Conservation (phyloP, 2,797 vertebrate species). For the Clarias fuscus region DNA sequence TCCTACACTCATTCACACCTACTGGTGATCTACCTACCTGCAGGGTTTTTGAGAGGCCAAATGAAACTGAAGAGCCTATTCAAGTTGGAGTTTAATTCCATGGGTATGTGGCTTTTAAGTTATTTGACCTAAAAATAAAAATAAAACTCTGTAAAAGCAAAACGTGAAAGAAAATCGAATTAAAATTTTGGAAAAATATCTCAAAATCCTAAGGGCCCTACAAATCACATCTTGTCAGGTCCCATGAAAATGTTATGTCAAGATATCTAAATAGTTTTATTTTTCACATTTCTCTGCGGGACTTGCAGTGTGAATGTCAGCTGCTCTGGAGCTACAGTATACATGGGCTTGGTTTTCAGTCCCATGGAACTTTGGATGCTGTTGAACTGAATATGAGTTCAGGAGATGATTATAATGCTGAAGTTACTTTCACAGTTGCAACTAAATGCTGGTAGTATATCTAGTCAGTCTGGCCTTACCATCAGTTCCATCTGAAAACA, state of each 20-base stretch:
- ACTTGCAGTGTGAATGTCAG: neutral
- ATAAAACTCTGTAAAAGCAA: neutral
- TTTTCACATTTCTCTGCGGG: constrained; percentile 30
- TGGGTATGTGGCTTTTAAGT: neutral
- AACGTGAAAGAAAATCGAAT: neutral
- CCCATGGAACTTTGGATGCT: neutral
- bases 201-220: neutral
- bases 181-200: neutral
- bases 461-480: constrained; percentile 20
- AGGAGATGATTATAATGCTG: constrained; percentile 6
- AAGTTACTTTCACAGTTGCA: neutral
- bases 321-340: neutral
- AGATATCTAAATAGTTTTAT: constrained; percentile 48
- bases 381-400: constrained; percentile 41
- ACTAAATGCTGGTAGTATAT: neutral
- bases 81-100: neutral
- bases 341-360: neutral
- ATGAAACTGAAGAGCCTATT: neutral
- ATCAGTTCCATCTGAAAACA: constrained; percentile 21
- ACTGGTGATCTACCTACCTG: neutral
- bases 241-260: constrained; percentile 35
- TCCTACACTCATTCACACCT: neutral
- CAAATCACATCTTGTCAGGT: neutral
- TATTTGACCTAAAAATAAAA: neutral
- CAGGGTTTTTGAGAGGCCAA: neutral